These are phyloP conservation scores for Camelus dromedarius DNA, from an alignment of 2,113 vertebrate genomes.

Conservation along the genomic window DNA sequence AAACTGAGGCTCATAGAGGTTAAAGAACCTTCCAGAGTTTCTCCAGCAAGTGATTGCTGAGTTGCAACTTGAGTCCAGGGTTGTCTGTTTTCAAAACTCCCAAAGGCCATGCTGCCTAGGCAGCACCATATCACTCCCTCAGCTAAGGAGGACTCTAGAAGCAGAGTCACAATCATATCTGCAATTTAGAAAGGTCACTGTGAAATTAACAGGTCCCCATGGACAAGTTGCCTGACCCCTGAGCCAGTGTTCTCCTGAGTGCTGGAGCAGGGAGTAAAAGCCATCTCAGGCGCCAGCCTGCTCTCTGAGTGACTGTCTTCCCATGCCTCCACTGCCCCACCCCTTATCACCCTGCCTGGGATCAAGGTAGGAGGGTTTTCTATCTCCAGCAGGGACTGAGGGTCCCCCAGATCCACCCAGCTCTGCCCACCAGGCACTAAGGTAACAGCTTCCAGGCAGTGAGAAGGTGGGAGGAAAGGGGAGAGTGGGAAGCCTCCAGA, in stretches of 20 bases:
- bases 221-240: background rate
- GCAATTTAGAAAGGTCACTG: slow-evolving; percentile 2
- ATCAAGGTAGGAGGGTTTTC: background rate
- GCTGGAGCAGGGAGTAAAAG: background rate
- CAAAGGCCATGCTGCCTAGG: background rate
- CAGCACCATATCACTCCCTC: background rate
- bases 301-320: background rate
- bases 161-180: background rate
- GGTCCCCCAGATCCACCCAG: background rate
- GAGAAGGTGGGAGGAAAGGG: background rate
- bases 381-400: background rate
- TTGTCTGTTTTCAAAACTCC: slow-evolving; percentile 26
- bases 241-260: background rate
- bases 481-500: background rate
- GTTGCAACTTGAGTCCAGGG: background rate
- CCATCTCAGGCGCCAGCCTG: background rate
- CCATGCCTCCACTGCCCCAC: background rate
- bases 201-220: background rate
- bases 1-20: background rate
- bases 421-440: background rate
- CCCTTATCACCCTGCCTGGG: background rate
- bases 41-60: background rate
- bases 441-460: background rate
- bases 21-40: slow-evolving; percentile 14
- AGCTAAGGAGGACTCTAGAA: background rate